Evolutionary conservation across 2,797 vertebrate genomes (phyloP), one percentile per base, ranked within the genome.

Genomic region (Gambusia yucatana): DNA sequence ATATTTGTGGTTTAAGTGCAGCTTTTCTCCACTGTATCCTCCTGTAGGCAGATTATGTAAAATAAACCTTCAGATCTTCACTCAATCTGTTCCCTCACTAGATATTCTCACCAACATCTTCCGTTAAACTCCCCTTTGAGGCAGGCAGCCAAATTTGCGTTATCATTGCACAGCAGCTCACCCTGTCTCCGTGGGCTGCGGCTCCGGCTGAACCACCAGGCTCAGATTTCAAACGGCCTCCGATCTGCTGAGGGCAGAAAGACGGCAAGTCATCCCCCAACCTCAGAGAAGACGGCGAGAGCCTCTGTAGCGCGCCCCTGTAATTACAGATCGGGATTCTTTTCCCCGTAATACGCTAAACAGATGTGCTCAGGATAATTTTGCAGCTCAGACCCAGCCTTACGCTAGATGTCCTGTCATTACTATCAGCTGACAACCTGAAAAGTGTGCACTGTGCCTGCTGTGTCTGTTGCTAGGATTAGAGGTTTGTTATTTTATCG

Each of bases 261-360:
- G 82, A 89, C 89, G 79, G 80, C 85, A 20, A 78, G 84, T 78
- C 82, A 33, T 43, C 79, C 87, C 79, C 86, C 82, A 55, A 79
- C 86, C 84, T 88, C 87, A 73, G 79, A 87, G 57, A 83, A 93
- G 90, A 82, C 81, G 55, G 80, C 50, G 61, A 87, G 82, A 86
- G 90, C 83, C 87, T 88, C 84, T 84, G 86, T 83, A 88, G 83
- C 72, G 30, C 87, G 90, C 90, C 89, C 89, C 89, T 94, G 90
- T 95, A 94, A 94, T 95, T 95, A 95, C 88, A 88, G 87, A 84
- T 93, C 86, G 79, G 93, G 90, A 92, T 93, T 92, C 30, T 67
- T 50, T 63, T 71, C 89, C 90, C 90, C 91, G 90, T 94, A 94
- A 95, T 95, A 90, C 80, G 69, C 87, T 92, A 93, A 95, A 93